phyloP scores from a whole-genome alignment of 2,888 invertebrate species.

The Dryocosmus kuriphilus region DNA sequence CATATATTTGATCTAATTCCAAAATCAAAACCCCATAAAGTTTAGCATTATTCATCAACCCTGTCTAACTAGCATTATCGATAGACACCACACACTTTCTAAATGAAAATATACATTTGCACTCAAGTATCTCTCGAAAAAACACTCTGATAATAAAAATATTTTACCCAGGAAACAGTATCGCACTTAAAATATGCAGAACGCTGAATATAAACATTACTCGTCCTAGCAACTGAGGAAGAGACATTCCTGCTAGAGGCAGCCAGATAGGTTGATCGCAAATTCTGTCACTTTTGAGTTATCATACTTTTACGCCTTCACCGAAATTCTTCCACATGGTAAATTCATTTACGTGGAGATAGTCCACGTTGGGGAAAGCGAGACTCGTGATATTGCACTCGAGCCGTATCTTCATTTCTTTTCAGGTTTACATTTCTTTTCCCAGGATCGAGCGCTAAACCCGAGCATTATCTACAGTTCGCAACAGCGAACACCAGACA shows the following conservation, averaged over 20 bases:
- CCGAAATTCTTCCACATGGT: slow-evolving; percentile 14
- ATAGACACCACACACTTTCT: background rate
- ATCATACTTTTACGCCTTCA: slow-evolving; percentile 15
- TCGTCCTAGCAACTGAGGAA: background rate
- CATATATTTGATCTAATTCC: background rate
- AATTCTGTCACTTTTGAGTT: slow-evolving; percentile 32
- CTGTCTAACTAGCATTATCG: background rate
- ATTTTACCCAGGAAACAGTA: slow-evolving; percentile 2
- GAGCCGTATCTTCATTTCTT: slow-evolving; percentile 7
- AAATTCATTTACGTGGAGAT: slow-evolving; percentile 26
- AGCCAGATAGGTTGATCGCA: slow-evolving; percentile 15
- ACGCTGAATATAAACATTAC: slow-evolving; percentile 17
- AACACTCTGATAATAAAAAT: slow-evolving; percentile 8
- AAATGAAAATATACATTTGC: background rate
- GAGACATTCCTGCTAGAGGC: background rate
- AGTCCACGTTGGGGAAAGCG: slow-evolving; percentile 21
- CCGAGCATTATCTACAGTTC: slow-evolving; percentile 28
- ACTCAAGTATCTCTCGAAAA: background rate
- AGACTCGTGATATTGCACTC: slow-evolving; percentile 16
- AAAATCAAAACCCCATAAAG: background rate
- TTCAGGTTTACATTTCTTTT: slow-evolving; percentile 28
- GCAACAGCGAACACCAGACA: slow-evolving; percentile 35
- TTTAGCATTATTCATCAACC: background rate
- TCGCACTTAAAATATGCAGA: slow-evolving; percentile 12
- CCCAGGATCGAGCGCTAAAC: slow-evolving; percentile 22